A percentile compares a stretch with the other conserved stretches of the same genome.
Evolutionary conservation across 2,113 vertebrate species (phyloP).

Genomic region (Tragelaphus buxtoni): DNA sequence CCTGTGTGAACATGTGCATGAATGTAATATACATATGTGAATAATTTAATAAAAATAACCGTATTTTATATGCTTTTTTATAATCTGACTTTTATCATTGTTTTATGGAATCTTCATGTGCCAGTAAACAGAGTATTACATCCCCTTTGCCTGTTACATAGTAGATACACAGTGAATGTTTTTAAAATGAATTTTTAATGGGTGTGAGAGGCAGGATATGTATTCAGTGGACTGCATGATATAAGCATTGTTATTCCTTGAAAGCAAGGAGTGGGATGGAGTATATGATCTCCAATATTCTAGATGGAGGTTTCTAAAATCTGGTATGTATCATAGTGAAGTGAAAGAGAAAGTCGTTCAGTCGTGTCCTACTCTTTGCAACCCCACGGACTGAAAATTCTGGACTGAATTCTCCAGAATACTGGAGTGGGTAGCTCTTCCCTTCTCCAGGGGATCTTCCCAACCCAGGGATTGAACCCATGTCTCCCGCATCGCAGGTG

Average conservation of each 20-base stretch:
- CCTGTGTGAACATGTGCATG: background rate
- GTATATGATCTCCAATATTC: background rate
- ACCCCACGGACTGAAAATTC: background rate
- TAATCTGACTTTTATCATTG: background rate
- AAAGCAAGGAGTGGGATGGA: background rate
- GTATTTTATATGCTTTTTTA: background rate
- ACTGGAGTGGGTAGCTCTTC: background rate
- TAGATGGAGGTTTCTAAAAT: background rate
- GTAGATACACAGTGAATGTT: background rate
- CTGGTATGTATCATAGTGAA: background rate
- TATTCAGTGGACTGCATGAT: background rate
- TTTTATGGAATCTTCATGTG: background rate
- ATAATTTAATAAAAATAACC: background rate
- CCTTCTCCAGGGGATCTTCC: background rate
- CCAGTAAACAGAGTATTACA: background rate
- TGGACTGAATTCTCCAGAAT: background rate
- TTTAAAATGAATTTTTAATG: background rate
- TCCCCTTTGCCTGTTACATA: background rate
- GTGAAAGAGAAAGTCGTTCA: background rate
- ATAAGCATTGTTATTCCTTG: background rate
- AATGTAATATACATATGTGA: background rate
- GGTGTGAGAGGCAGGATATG: background rate
- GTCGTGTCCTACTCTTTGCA: background rate
- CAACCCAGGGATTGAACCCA: background rate
- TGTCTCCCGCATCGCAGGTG: background rate